Base-by-base conservation (phyloP, 2,888 invertebrate genomes). In the Arge pagana region DNA sequence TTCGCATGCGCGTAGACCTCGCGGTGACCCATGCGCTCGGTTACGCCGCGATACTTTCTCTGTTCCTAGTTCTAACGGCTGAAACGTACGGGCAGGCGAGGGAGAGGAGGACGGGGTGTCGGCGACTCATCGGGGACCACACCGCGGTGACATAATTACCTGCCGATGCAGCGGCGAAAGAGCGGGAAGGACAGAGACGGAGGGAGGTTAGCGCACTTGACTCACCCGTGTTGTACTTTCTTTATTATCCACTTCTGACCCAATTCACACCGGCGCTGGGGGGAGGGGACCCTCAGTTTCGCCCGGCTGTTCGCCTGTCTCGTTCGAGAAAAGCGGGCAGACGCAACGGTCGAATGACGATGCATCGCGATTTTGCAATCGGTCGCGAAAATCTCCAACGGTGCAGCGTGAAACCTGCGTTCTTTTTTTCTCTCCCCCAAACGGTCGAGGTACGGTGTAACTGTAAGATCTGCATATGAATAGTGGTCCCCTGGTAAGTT, bases 401-500 rank as follows among this genome's bases (percentile, higher is more conserved):
- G 70, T 71, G 67, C 70, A 71, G 67, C n/a, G n/a, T n/a, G n/a
- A n/a, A n/a, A n/a, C n/a, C n/a, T n/a, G n/a, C n/a, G n/a, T n/a
- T n/a, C n/a, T n/a, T n/a, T n/a, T n/a, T n/a, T n/a, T n/a, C n/a
- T n/a, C n/a, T n/a, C n/a, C n/a, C n/a, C n/a, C n/a, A n/a, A n/a
- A n/a, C n/a, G n/a, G n/a, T n/a, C n/a, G n/a, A n/a, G n/a, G n/a
- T n/a, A n/a, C n/a, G n/a, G n/a, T 68, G 66, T 70, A 72, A 70
- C 69, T n/a, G n/a, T n/a, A 63, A 42, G 59, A 72, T 74, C 68
- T 73, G 60, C 73, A 72, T 73, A 66, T 73, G 67, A 73, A 73
- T 72, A 55, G 71, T 7, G 45, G 45, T 21, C n/a, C 64, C 68
- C 67, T 66, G 64, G 64, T 59, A 64, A 64, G 67, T 65, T 70